Evolutionary conservation across 2,888 invertebrate species (phyloP), one percentile per base, ranked within the genome.

Genomic region (Scaptomyza reducta): DNA sequence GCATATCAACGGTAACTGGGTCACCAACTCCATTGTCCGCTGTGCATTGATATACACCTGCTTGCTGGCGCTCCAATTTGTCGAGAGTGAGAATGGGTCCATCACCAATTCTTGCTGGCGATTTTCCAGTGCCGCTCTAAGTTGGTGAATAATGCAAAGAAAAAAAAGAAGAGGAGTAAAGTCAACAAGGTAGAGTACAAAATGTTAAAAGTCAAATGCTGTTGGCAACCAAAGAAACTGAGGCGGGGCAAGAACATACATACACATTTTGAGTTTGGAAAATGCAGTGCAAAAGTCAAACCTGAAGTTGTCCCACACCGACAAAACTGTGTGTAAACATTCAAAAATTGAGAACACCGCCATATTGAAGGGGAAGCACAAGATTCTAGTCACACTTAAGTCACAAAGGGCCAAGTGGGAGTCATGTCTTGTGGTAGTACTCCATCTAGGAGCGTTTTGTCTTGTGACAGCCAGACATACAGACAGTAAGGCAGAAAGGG

Each of bases 21-120:
- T 94, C 93, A 0, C 95, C 95, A 14, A 95, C 95, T 11, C 94
- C 94, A 79, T 95, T 95, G 90, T 94, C 94, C 9, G 95, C 95
- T 9, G 94, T 94, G 80, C 95, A 95, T 40, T 94, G 93, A 92
- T 95, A 95, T 47, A 94, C 92, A 6, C 95, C 95, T 58, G 94
- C 94, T 87, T 94, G 94, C 60, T 93, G 92, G 10, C 95, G 90
- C 90, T 94, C 94, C 70, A 95, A 91, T 54, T 94, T 92, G 31
- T 94, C 94, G 80, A 95, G 90, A 70, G 94, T 94, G 29, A 95
- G 91, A 79, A 94, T 94, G 3, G 94, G 93, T 9, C 95, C 95
- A 66, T 94, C 94, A 9, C 93, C 94, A 87, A 92, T 92, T 56
- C 92, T 90, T 64, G 92, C 90, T 61, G 91, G 76, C 60, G 92